Evolutionary conservation across 2,797 vertebrate genomes (phyloP).

Genomic region (Lagodon rhomboides): DNA sequence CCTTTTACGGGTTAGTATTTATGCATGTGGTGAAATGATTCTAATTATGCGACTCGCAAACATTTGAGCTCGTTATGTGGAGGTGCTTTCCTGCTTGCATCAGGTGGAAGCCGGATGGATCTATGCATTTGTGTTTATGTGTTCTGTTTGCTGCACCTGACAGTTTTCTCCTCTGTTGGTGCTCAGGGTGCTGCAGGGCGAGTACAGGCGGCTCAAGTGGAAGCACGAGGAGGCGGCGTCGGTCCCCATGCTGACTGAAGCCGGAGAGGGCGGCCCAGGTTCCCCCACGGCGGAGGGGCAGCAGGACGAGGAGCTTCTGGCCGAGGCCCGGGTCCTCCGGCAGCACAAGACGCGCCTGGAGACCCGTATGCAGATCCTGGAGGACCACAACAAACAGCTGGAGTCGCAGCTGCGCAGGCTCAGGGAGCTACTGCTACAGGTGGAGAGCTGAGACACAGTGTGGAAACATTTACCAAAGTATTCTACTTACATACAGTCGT

Average conservation of each 20-base stretch:
- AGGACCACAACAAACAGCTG: conserved; percentile 98
- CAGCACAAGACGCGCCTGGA: conserved; percentile 98
- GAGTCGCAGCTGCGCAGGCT: conserved; percentile 95
- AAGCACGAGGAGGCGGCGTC: conserved; percentile 95
- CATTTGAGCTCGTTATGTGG: conserved; percentile 3
- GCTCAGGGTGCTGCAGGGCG: conserved; percentile 94
- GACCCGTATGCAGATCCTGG: conserved; percentile 98
- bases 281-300: conserved; percentile 78
- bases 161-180: conserved; percentile 20
- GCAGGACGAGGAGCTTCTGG: conserved; percentile 93
- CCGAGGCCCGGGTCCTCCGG: conserved; percentile 94
- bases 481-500: neutral
- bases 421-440: conserved; percentile 96
- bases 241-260: conserved; percentile 88
- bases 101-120: conserved; percentile 24
- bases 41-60: conserved; percentile 1
- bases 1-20: conserved; percentile 31
- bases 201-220: conserved; percentile 96
- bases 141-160: conserved; percentile 34
- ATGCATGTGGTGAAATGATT: conserved; percentile 18
- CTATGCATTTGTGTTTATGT: conserved; percentile 8
- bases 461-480: neutral
- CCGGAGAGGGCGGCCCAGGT: conserved; percentile 77
- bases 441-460: conserved; percentile 48
- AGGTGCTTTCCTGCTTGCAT: conserved; percentile 6